phyloP scores from a whole-genome alignment of 2,797 vertebrate species.

The Aldrovandia affinis region DNA sequence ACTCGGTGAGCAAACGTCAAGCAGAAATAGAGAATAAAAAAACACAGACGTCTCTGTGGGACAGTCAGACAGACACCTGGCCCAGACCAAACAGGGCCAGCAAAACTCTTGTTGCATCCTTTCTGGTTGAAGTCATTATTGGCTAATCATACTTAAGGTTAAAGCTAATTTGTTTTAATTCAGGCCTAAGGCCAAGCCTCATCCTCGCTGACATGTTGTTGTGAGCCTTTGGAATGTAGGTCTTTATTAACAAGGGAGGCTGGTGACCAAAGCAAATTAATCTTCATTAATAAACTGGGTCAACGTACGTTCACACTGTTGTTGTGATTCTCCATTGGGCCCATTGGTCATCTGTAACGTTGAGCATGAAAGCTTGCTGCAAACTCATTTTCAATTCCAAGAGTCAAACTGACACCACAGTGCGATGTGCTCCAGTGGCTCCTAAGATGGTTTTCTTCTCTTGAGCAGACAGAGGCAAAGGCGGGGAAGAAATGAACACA shows the following conservation, averaged over 20 bases:
- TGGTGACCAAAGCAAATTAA: conserved; percentile 47
- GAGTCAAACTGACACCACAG: neutral
- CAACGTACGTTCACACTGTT: neutral
- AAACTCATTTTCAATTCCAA: neutral
- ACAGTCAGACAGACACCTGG: neutral
- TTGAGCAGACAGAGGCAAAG: neutral
- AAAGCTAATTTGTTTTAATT: neutral
- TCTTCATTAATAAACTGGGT: conserved; percentile 32
- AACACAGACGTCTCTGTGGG: neutral
- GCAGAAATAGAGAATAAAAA: neutral
- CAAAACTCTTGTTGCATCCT: neutral
- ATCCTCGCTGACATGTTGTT: neutral
- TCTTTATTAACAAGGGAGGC: conserved; percentile 47
- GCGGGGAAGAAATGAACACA: neutral
- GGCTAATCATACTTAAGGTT: neutral
- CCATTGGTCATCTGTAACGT: neutral
- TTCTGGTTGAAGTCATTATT: neutral
- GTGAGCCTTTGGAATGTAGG: neutral
- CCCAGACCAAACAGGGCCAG: neutral
- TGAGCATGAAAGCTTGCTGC: neutral
- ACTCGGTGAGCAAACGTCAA: conserved; percentile 82
- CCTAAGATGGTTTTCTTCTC: neutral
- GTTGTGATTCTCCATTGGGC: neutral
- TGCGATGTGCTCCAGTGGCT: neutral
- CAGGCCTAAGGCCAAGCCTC: neutral